Conservation (phyloP, 2,888 invertebrate genomes). For the Thalpophila matura region DNA sequence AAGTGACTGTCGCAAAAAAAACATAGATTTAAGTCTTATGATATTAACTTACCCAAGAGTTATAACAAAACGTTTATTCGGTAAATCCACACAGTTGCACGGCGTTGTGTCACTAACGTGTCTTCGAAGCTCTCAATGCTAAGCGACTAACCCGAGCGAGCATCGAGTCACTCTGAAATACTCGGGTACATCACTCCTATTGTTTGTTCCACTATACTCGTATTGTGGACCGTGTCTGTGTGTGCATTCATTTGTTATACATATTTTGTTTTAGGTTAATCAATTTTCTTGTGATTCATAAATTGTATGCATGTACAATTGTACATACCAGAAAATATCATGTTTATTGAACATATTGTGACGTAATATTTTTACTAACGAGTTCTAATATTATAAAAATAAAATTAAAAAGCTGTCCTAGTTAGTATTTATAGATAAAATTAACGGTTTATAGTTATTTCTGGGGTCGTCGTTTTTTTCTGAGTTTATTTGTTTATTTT, state of each 20-base stretch:
- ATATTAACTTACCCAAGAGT: constrained; percentile 58
- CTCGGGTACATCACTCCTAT: constrained; percentile 39
- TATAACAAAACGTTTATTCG: constrained; percentile 46
- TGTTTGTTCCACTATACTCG: constrained; percentile 40
- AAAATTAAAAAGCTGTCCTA: too few species aligned
- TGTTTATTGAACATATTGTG: too few species aligned
- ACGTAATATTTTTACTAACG: too few species aligned
- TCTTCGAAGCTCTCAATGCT: constrained; percentile 35
- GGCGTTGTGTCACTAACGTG: constrained; percentile 41
- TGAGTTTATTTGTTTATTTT: too few species aligned
- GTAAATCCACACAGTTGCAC: constrained; percentile 45
- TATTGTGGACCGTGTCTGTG: constrained; percentile 15
- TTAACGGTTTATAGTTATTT: too few species aligned
- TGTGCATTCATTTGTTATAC: constrained; percentile 24
- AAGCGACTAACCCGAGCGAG: constrained; percentile 43
- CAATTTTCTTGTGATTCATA: constrained; percentile 3
- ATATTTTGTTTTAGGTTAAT: constrained; percentile 7
- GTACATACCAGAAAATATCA: too few species aligned
- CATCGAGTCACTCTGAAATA: constrained; percentile 38
- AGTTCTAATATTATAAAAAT: too few species aligned
- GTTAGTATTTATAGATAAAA: too few species aligned
- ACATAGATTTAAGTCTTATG: too few species aligned
- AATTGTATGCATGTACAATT: too few species aligned
- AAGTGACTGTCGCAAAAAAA: constrained; percentile 4
- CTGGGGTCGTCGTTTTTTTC: too few species aligned